Conservation (phyloP, 2,797 vertebrate species). For the Bovichtus variegatus region DNA sequence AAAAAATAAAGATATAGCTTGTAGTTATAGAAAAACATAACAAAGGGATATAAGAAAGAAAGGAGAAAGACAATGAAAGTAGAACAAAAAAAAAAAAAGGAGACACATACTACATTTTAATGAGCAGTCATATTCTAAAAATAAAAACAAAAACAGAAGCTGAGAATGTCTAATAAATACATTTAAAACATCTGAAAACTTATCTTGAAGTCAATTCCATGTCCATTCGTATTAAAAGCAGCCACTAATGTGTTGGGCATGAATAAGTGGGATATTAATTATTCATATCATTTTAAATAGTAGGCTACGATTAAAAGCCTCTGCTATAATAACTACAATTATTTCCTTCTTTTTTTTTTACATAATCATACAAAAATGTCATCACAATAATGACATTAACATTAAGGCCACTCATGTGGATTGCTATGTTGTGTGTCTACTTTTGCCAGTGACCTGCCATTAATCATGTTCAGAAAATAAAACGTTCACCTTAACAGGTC, state of each 20-base stretch:
- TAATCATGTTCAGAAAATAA: constrained; percentile 49
- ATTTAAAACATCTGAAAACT: neutral
- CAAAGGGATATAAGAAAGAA: neutral
- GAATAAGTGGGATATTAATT: constrained; percentile 5
- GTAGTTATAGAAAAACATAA: neutral
- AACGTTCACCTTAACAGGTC: constrained; percentile 25
- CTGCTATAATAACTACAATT: neutral
- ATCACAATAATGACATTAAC: constrained; percentile 30
- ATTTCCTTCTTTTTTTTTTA: neutral
- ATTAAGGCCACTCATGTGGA: constrained; percentile 22
- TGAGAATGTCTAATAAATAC: neutral
- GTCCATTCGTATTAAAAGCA: constrained; percentile 3
- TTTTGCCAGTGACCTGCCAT: constrained; percentile 47
- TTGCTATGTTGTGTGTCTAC: constrained; percentile 20
- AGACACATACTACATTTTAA: neutral
- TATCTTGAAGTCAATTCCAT: neutral
- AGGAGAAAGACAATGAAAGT: neutral
- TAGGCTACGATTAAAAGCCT: neutral
- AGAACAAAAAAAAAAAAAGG: neutral
- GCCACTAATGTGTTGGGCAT: neutral
- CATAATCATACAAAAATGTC: constrained; percentile 16
- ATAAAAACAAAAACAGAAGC: neutral
- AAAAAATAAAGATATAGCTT: neutral
- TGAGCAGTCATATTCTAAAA: neutral
- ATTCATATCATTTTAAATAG: constrained; percentile 14